Evolutionary conservation across 1,140 invertebrate species (phyloP).

Genomic region (Zaprionus nigranus): DNA sequence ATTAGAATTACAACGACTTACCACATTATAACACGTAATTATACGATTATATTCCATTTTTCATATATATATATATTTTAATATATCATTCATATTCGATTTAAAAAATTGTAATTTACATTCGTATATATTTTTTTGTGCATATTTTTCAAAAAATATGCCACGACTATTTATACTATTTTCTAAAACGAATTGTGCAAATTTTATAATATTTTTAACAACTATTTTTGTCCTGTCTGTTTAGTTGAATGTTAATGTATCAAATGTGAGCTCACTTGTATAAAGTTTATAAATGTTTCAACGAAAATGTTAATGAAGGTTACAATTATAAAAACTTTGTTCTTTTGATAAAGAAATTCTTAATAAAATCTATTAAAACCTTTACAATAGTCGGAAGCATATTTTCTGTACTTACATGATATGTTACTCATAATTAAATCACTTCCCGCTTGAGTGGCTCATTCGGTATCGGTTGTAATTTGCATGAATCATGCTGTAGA

Average conservation of each 20-base stretch:
- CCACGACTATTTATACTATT: constrained; percentile 39
- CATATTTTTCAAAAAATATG: constrained; percentile 49
- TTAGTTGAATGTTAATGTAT: constrained; percentile 31
- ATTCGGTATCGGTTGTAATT: constrained; percentile 28
- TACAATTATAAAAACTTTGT: constrained; percentile 64
- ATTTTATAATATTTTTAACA: constrained; percentile 24
- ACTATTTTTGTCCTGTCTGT: constrained; percentile 31
- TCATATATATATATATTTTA: constrained; percentile 16
- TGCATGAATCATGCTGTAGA: constrained; percentile 30
- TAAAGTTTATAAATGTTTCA: constrained; percentile 64
- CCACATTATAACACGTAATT: constrained; percentile 18
- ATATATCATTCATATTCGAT: constrained; percentile 36
- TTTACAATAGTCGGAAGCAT: background rate
- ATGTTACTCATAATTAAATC: background rate
- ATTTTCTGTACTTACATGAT: too few species aligned
- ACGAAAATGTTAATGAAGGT: constrained; percentile 60
- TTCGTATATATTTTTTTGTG: constrained; percentile 44
- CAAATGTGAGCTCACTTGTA: constrained; percentile 28
- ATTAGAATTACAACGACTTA: constrained; percentile 29
- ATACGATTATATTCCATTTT: constrained; percentile 40
- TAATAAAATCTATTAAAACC: constrained; percentile 59
- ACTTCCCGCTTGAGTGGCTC: constrained; percentile 8
- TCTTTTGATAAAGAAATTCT: constrained; percentile 69
- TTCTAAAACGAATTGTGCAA: constrained; percentile 31
- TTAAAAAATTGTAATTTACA: constrained; percentile 50